Evolutionary conservation across 2,888 invertebrate genomes (phyloP).

Genomic region (Stenodema calcarata): DNA sequence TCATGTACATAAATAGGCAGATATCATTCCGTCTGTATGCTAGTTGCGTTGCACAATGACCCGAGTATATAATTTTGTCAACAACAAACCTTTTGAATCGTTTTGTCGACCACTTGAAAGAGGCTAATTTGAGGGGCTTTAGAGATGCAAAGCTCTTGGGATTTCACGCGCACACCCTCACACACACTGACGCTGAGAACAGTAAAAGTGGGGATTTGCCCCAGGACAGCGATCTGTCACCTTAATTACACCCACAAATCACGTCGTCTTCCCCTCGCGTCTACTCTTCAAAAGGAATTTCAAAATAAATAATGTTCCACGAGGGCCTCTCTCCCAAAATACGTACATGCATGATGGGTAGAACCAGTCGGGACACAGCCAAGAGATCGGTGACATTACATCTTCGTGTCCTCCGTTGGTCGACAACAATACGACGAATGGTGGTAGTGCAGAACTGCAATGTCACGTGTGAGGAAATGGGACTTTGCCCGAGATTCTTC

Average conservation of each 20-base stretch:
- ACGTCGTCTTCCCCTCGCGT: not conserved
- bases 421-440: not conserved
- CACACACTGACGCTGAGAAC: not conserved
- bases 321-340: not conserved
- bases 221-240: constrained; percentile 20
- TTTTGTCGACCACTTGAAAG: not conserved
- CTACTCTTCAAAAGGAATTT: not conserved
- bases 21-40: too few species aligned
- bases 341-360: not conserved
- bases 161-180: not conserved
- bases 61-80: not conserved
- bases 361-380: not conserved
- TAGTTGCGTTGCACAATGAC: too few species aligned
- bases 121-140: not conserved
- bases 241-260: constrained; percentile 22
- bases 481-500: too few species aligned
- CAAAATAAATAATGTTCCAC: not conserved
- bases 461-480: too few species aligned
- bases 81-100: not conserved
- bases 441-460: too few species aligned
- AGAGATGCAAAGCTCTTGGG: not conserved
- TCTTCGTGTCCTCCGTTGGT: not conserved
- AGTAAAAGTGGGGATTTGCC: not conserved
- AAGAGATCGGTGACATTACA: not conserved
- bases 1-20: too few species aligned